phyloP scores from a whole-genome alignment of 2,113 vertebrate species.

The Catagonus wagneri region DNA sequence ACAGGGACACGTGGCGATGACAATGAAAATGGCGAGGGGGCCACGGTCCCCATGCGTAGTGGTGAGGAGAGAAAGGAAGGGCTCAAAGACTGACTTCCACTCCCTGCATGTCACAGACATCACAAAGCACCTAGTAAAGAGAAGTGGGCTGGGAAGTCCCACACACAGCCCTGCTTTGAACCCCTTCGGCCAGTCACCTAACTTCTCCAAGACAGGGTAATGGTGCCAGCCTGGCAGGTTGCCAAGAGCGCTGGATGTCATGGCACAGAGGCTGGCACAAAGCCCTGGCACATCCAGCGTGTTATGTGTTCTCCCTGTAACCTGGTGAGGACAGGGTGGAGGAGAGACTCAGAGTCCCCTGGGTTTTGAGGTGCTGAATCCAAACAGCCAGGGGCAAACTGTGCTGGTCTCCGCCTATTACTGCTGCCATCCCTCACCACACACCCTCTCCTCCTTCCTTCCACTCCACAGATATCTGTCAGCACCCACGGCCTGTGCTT shows the following conservation, averaged over 20 bases:
- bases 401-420: not conserved
- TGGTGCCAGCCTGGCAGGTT: accelerated
- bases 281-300: not conserved
- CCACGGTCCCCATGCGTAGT: not conserved
- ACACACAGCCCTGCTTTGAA: not conserved
- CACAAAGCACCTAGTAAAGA: not conserved
- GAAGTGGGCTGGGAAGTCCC: not conserved
- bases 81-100: not conserved
- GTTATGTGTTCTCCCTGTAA: not conserved
- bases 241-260: not conserved
- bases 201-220: not conserved
- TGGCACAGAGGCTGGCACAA: not conserved
- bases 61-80: not conserved
- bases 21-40: not conserved
- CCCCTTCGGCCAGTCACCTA: not conserved
- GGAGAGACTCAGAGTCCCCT: not conserved
- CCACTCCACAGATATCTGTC: not conserved
- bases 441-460: not conserved
- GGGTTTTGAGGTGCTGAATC: not conserved
- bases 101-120: too few relatives aligned
- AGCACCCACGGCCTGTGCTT: not conserved
- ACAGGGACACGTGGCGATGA: not conserved
- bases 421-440: not conserved
- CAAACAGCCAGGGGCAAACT: not conserved
- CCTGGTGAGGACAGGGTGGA: not conserved